Percentiles rank a stretch among this genome's conserved stretches.
phyloP scores from a whole-genome alignment of 2,113 vertebrate species.

The Vidua macroura region DNA sequence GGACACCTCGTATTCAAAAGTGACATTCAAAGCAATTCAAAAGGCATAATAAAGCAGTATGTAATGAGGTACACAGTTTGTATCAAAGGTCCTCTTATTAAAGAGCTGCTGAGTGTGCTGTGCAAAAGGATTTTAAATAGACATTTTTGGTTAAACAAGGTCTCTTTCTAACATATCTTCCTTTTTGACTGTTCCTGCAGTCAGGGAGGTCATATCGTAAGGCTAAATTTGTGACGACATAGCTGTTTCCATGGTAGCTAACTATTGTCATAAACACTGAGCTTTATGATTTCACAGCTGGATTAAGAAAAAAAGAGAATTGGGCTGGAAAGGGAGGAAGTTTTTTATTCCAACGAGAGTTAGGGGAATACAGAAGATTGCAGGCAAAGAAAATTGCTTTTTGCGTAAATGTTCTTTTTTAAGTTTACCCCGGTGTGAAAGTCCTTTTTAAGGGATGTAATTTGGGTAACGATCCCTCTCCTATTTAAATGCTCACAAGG shows the following conservation, averaged over 20 bases:
- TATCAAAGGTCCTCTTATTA: constrained; percentile 22
- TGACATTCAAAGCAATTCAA: constrained; percentile 37
- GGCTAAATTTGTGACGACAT: constrained; percentile 67
- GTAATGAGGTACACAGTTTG: not conserved
- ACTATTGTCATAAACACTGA: constrained; percentile 75
- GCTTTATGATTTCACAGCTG: constrained; percentile 77
- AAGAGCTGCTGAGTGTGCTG: not conserved
- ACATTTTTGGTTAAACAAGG: constrained; percentile 13
- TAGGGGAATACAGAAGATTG: constrained; percentile 66
- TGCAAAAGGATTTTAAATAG: constrained; percentile 26
- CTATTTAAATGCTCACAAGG: constrained; percentile 71
- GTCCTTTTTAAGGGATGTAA: constrained; percentile 61
- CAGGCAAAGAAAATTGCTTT: constrained; percentile 72
- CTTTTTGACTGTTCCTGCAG: constrained; percentile 50
- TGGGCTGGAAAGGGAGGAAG: constrained; percentile 54
- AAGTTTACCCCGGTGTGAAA: constrained; percentile 72
- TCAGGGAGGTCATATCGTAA: constrained; percentile 29
- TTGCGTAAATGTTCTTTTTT: constrained; percentile 67
- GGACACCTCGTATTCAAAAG: not conserved
- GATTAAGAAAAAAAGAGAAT: constrained; percentile 64
- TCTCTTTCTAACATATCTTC: constrained; percentile 9
- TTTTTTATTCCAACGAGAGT: constrained; percentile 64
- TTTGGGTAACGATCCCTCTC: constrained; percentile 71
- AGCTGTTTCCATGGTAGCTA: constrained; percentile 73
- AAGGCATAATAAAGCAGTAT: constrained; percentile 1